Percentiles rank a stretch among this genome's conserved stretches.
Evolutionary conservation across 2,113 vertebrate genomes (phyloP).

Genomic region (Daubentonia madagascariensis): DNA sequence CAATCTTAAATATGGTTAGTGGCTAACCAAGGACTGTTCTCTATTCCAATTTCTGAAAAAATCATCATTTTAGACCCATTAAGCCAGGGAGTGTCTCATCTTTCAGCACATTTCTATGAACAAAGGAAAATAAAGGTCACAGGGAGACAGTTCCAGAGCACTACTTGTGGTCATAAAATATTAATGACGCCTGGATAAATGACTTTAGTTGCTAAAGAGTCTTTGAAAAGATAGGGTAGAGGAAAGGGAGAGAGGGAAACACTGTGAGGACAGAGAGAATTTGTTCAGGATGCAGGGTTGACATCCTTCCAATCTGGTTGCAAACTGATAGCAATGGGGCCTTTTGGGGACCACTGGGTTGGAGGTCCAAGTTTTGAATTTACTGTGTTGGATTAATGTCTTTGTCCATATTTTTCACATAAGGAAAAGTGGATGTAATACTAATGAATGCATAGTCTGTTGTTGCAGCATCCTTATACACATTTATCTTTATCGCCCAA

Average conservation of each 20-base stretch:
- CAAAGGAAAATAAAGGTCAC: slow-evolving; percentile 36
- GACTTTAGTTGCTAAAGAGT: neutral
- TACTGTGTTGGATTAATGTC: neutral
- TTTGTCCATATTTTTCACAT: neutral
- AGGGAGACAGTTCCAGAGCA: neutral
- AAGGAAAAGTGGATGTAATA: neutral
- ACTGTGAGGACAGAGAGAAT: neutral
- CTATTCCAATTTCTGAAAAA: slow-evolving; percentile 33
- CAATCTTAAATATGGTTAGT: neutral
- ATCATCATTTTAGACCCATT: neutral
- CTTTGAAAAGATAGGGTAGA: neutral
- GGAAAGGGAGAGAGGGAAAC: neutral
- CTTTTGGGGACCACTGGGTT: neutral
- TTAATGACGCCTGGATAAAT: slow-evolving; percentile 6
- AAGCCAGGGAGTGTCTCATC: neutral
- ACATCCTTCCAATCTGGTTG: neutral
- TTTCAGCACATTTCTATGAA: slow-evolving; percentile 33
- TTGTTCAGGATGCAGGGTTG: neutral
- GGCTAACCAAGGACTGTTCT: neutral
- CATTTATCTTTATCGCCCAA: neutral
- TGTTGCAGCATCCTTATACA: neutral
- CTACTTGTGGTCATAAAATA: slow-evolving; percentile 31
- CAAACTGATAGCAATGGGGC: neutral
- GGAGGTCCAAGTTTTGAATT: neutral
- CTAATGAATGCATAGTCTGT: neutral